These are phyloP conservation scores for Siniperca chuatsi DNA, from an alignment of 2,113 vertebrate genomes.

Conservation along the genomic window DNA sequence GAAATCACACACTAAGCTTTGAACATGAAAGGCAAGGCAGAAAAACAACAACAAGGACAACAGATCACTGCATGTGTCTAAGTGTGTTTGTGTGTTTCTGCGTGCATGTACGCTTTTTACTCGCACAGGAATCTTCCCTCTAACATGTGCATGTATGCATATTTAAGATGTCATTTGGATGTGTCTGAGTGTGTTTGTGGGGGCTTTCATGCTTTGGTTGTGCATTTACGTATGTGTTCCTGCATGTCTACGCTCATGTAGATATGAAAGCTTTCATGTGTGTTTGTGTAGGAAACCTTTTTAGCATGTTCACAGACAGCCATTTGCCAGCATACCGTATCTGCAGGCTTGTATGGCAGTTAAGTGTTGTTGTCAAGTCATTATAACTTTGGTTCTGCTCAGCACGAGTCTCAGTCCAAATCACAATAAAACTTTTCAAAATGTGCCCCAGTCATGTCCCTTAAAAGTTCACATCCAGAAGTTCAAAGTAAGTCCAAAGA, in stretches of 20 bases:
- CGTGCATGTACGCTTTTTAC: conserved; percentile 18
- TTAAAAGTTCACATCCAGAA: conserved; percentile 41
- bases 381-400: conserved; percentile 54
- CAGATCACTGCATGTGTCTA: conserved; percentile 68
- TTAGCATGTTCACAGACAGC: conserved; percentile 34
- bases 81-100: conserved; percentile 61
- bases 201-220: conserved; percentile 55
- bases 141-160: conserved; percentile 52
- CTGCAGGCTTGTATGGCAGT: not conserved
- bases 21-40: conserved; percentile 80
- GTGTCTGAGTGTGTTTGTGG: conserved; percentile 35
- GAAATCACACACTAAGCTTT: conserved; percentile 76
- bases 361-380: conserved; percentile 42
- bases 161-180: conserved; percentile 66
- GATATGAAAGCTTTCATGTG: conserved; percentile 54
- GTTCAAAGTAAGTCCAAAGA: conserved; percentile 56
- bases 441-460: conserved; percentile 14
- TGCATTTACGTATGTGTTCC: conserved; percentile 56
- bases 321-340: conserved; percentile 16
- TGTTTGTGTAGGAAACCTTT: conserved; percentile 43
- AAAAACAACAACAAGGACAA: conserved; percentile 80
- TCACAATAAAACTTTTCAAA: conserved; percentile 39
- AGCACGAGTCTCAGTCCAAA: conserved; percentile 1
- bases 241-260: conserved; percentile 27
- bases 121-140: conserved; percentile 28